Percentiles rank a stretch among this genome's conserved stretches.
phyloP scores from a whole-genome alignment of 2,113 vertebrate species.

The Sinosuthora webbiana region DNA sequence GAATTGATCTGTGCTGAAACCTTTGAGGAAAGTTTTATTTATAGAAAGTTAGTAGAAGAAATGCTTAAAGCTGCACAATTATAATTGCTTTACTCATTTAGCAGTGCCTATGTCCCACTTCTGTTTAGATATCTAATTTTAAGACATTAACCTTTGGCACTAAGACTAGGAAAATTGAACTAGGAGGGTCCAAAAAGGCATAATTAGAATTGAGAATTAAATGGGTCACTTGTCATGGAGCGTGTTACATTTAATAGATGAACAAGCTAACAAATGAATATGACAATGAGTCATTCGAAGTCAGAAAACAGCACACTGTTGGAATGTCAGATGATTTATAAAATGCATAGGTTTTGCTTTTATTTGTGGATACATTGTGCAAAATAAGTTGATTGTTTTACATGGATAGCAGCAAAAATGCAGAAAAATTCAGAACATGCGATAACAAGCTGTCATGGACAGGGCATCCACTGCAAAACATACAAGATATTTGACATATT shows the following conservation, averaged over 20 bases:
- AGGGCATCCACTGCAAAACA: not conserved
- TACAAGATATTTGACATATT: not conserved
- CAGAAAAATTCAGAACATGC: not conserved
- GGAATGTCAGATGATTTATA: constrained; percentile 42
- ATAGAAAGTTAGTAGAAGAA: not conserved
- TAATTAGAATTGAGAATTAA: constrained; percentile 17
- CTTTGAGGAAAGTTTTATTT: constrained; percentile 7
- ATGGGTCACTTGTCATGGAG: constrained; percentile 17
- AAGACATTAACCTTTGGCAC: constrained; percentile 6
- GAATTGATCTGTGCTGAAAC: not conserved
- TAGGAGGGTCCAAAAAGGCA: not conserved
- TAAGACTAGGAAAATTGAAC: not conserved
- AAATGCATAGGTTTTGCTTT: constrained; percentile 15
- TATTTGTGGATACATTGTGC: constrained; percentile 8
- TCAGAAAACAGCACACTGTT: constrained; percentile 6
- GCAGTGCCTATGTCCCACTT: not conserved
- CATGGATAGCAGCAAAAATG: not conserved
- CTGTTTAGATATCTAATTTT: not conserved
- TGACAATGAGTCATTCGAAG: constrained; percentile 54
- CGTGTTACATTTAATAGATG: not conserved
- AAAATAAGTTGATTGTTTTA: not conserved
- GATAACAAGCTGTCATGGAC: not conserved
- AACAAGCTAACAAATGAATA: constrained; percentile 42
- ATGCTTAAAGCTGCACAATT: not conserved
- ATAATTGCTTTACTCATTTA: not conserved